A percentile compares a stretch with the other conserved stretches of the same genome.
Evolutionary conservation across 1,140 invertebrate species (phyloP).

Genomic region (Drosophila rufa): DNA sequence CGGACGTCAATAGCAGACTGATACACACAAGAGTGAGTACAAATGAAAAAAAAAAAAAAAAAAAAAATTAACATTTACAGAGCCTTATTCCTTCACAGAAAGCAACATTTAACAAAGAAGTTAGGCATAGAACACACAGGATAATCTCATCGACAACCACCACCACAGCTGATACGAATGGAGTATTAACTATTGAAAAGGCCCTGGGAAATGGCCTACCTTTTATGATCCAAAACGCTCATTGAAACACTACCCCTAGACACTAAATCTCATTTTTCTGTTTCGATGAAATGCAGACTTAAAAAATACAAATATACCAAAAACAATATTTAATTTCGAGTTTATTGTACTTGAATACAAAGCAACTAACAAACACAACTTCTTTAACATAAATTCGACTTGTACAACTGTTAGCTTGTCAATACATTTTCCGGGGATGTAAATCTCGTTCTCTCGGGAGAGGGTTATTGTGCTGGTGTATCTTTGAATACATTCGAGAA

Average conservation of each 20-base stretch:
- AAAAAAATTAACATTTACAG: not conserved
- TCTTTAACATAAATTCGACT: conserved; percentile 1
- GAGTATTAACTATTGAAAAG: not conserved
- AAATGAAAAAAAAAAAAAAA: not conserved
- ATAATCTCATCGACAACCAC: conserved; percentile 6
- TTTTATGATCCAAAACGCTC: no score
- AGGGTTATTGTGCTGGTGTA: not conserved
- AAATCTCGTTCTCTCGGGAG: no score
- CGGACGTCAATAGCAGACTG: not conserved
- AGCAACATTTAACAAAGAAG: not conserved
- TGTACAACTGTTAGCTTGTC: not conserved
- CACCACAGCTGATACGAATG: not conserved
- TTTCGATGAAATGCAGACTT: not conserved
- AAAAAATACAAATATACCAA: not conserved
- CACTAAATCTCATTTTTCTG: no score
- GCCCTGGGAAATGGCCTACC: not conserved
- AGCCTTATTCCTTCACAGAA: not conserved
- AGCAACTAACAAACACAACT: not conserved
- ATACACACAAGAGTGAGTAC: not conserved
- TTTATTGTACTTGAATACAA: conserved; percentile 7
- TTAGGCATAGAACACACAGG: not conserved
- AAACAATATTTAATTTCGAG: not conserved
- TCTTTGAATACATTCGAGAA: conserved; percentile 35
- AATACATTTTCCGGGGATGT: not conserved
- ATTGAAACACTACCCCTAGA: no score